phyloP scores from a whole-genome alignment of 2,113 vertebrate species.

The Grantiella picta region DNA sequence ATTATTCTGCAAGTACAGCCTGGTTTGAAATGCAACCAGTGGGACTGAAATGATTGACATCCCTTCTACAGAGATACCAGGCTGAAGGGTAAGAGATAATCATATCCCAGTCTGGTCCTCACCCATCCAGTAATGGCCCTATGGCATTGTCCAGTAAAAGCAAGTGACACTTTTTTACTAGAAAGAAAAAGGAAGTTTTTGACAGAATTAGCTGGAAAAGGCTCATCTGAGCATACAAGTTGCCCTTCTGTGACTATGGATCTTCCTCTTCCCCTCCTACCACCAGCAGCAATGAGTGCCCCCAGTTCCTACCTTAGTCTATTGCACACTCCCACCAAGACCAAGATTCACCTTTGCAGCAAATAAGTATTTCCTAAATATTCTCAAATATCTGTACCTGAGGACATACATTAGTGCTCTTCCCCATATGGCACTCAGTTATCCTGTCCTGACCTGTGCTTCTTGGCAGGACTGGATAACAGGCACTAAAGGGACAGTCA shows the following conservation, averaged over 20 bases:
- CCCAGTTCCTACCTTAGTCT: neutral
- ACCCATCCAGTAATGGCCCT: neutral
- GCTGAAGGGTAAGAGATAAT: neutral
- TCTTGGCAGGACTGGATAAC: neutral
- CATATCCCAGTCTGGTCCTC: neutral
- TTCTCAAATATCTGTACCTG: neutral
- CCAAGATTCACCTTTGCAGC: neutral
- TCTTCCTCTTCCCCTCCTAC: neutral
- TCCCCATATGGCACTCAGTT: neutral
- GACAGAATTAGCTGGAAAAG: neutral
- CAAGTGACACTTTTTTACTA: neutral
- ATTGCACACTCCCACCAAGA: neutral
- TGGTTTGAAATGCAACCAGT: neutral
- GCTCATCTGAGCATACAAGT: neutral
- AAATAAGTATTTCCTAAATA: neutral
- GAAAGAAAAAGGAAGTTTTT: neutral
- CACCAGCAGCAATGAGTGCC: neutral
- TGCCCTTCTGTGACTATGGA: neutral
- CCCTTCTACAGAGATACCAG: neutral
- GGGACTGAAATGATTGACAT: neutral
- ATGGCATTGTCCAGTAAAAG: neutral
- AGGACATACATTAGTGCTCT: neutral
- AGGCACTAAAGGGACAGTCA: neutral
- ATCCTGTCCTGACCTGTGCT: neutral
- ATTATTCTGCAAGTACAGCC: neutral